These are phyloP conservation scores for Reticulitermes lucifugus DNA, from an alignment of 2,888 invertebrate species.

Conservation along the genomic window DNA sequence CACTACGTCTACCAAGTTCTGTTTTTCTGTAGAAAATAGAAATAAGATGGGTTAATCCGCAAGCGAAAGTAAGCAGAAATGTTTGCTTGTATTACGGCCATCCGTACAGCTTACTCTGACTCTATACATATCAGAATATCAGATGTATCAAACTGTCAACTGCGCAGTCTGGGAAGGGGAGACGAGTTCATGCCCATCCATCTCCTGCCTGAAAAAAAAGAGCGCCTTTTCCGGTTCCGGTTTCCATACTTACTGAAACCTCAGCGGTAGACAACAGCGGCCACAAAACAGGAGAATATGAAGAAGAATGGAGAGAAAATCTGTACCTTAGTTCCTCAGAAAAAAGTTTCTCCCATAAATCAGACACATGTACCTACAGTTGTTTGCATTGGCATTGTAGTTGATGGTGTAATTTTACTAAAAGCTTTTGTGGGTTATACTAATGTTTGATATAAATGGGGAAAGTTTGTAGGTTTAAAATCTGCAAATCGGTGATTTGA, in stretches of 20 bases:
- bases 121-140: neutral
- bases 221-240: conserved; percentile 3
- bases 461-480: conserved; percentile 18
- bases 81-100: too few relatives aligned
- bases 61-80: too few relatives aligned
- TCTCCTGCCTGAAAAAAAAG: neutral
- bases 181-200: neutral
- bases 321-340: neutral
- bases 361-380: neutral
- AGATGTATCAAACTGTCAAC: conserved; percentile 1
- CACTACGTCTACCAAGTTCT: too few relatives aligned
- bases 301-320: neutral
- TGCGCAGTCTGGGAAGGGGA: neutral
- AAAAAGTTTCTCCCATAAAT: conserved; percentile 15
- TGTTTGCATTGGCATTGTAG: conserved; percentile 11
- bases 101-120: neutral
- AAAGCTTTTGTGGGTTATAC: conserved; percentile 25
- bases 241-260: neutral
- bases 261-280: too few relatives aligned
- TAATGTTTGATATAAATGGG: conserved; percentile 24
- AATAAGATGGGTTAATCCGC: too few relatives aligned
- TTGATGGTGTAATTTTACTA: conserved; percentile 30
- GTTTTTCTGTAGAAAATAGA: too few relatives aligned
- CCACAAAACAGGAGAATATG: too few relatives aligned
- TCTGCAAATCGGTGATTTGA: neutral